A percentile compares a stretch with the other conserved stretches of the same genome.
Conservation (phyloP, 35 echinoderm and acorn worm genomes). For the Apostichopus japonicus region DNA sequence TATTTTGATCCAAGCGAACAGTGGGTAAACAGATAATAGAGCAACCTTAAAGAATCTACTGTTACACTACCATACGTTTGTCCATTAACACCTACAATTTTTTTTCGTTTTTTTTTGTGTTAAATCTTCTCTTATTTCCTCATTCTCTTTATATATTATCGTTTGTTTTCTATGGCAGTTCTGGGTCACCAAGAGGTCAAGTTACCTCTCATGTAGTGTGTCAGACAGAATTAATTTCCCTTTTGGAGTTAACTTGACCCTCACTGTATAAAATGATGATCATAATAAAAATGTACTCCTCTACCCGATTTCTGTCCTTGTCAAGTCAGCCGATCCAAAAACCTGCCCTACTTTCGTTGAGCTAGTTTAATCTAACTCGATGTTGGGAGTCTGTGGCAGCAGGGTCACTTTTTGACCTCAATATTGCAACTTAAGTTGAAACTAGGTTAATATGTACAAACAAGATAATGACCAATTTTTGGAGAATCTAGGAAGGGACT, state of each 20-base stretch:
- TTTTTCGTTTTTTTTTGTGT: background rate
- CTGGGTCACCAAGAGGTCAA: conserved; percentile 31
- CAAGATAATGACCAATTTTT: conserved; percentile 54
- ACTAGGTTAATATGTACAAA: conserved; percentile 50
- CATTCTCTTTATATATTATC: no score
- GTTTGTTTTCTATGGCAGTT: background rate
- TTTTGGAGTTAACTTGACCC: conserved; percentile 11
- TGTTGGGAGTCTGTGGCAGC: conserved; percentile 1
- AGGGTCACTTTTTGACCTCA: conserved; percentile 38
- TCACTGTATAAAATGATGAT: background rate
- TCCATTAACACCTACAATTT: conserved; percentile 20
- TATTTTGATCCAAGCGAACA: conserved; percentile 21
- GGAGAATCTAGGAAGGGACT: conserved; percentile 11
- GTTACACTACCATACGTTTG: background rate
- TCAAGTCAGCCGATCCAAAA: background rate
- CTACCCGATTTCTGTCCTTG: no score
- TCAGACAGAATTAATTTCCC: conserved; percentile 18
- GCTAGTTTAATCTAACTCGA: conserved; percentile 16
- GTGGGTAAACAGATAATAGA: background rate
- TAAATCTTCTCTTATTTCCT: background rate
- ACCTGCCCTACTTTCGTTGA: conserved; percentile 49
- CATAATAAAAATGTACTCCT: no score
- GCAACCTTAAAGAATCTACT: background rate
- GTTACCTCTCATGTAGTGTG: background rate
- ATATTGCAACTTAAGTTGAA: conserved; percentile 41